Base-by-base conservation (phyloP, 37 sponge, comb jelly and placozoan species). In the Cliona cf. orientalis region DNA sequence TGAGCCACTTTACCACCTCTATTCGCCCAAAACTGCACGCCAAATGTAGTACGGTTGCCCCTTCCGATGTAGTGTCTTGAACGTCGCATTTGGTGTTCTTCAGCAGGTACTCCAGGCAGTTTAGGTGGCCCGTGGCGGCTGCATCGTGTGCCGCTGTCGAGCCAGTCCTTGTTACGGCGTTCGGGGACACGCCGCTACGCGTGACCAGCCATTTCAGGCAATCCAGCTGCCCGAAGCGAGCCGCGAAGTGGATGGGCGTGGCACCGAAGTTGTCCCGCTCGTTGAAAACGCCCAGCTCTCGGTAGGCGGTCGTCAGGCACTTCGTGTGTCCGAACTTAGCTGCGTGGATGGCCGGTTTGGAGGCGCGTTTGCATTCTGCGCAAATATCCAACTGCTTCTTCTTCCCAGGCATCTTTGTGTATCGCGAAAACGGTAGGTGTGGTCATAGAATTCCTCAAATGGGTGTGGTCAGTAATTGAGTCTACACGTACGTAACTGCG, bases 161-260 rank as follows among this genome's bases (percentile, higher is more conserved):
- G n/a, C 97, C 93, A 78, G 77, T 91, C 68, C 62, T 74, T 5
- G 93, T 44, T 5, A 84, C 91, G 1, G 93, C 87, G 71, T 90
- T 96, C 9, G 97, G 86, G 53, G 93, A 93, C 64, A 96, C 71
- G 32, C 91, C 93, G 53, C 87, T 92, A 46, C 86, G 33, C 19
- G 83, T 79, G 21, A 92, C 88, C 49, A 96, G 78, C 97, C 97
- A 96, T 23, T 82, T 43, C 17, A 96, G 78, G 61, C 97, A 96
- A 4, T 89, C 89, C 9, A 96, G 67, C 28, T 84, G 83, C 17
- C 97, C 97, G 78, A 67, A 66, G 29, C 97, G 76, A 7, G 97
- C 97, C n/a, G 97, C 93, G 39, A 90, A 96, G 79, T 96, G 97
- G 9, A 96, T 84, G 59, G 97, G 97, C 74, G 97, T 96, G 37